phyloP scores from a whole-genome alignment of 2,888 invertebrate genomes.

The Pilophorus perplexus region DNA sequence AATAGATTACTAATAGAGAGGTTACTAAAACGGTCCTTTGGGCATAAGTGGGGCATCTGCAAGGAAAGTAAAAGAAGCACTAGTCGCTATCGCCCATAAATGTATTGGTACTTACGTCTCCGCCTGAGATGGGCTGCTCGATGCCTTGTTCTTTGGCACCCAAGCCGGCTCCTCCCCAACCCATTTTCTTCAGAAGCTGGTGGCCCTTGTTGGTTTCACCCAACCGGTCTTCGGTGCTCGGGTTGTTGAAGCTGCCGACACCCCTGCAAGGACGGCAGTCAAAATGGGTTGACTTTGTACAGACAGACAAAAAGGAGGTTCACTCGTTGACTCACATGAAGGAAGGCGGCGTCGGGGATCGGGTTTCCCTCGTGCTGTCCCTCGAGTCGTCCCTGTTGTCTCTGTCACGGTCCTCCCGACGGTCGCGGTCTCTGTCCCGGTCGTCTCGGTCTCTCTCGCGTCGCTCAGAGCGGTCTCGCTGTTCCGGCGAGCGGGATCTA shows the following conservation, averaged over 20 bases:
- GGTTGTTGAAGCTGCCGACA: constrained; percentile 52
- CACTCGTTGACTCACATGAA: constrained; percentile 75
- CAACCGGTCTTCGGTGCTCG: constrained; percentile 59
- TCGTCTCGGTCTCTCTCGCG: constrained; percentile 21
- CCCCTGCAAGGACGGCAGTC: constrained; percentile 47
- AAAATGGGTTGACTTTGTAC: not conserved
- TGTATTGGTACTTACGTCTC: constrained; percentile 71
- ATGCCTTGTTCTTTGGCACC: constrained; percentile 95
- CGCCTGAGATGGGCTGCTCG: constrained; percentile 89
- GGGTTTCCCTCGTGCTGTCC: constrained; percentile 51
- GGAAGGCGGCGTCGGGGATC: constrained; percentile 68
- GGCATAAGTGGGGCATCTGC: no score
- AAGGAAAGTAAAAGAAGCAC: no score
- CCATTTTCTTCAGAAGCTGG: constrained; percentile 96
- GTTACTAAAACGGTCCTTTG: no score
- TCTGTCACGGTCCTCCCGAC: constrained; percentile 2
- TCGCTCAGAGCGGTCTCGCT: constrained; percentile 3
- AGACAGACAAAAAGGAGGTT: no score
- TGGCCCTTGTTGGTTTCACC: constrained; percentile 95
- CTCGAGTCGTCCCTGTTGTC: constrained; percentile 20
- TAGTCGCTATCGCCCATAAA: no score
- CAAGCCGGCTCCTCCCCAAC: constrained; percentile 93
- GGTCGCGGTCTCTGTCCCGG: constrained; percentile 31
- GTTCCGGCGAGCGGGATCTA: constrained; percentile 48
- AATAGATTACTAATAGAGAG: no score